These are phyloP conservation scores for Zosterops hypoxanthus DNA, from an alignment of 2,113 vertebrate genomes.

Conservation along the genomic window DNA sequence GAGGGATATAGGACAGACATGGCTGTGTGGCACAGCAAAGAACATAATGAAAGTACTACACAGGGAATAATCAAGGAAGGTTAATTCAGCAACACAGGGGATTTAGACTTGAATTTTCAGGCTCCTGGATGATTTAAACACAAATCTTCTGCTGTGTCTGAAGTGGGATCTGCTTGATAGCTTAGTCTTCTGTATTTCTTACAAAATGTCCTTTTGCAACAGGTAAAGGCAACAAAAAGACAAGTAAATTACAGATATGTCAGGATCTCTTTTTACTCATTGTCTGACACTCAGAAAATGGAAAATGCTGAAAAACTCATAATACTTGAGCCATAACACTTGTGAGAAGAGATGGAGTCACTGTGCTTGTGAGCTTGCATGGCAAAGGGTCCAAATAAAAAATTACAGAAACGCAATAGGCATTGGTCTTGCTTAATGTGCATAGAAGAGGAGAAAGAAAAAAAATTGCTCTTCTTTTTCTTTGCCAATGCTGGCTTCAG, in stretches of 20 bases:
- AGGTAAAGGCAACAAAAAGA: background rate
- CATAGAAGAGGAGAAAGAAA: background rate
- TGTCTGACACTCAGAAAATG: background rate
- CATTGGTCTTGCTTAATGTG: background rate
- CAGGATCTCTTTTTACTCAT: background rate
- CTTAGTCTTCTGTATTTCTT: background rate
- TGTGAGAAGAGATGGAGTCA: background rate
- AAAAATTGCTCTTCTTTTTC: background rate
- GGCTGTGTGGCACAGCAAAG: background rate
- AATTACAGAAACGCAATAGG: background rate
- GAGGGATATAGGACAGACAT: fast-evolving
- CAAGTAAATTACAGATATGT: background rate
- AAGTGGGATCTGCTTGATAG: background rate
- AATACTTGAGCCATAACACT: background rate
- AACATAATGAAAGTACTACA: background rate
- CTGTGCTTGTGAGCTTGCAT: background rate
- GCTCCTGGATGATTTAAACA: background rate
- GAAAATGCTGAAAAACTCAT: background rate
- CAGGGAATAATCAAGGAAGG: background rate
- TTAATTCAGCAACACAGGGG: background rate
- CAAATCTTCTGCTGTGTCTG: background rate
- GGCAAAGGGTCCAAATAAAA: background rate
- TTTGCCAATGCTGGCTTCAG: background rate
- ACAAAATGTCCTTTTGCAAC: background rate
- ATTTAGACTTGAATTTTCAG: background rate